A percentile compares a stretch with the other conserved stretches of the same genome.
Evolutionary conservation across 2,113 vertebrate genomes (phyloP).

Genomic region (Poeciliopsis retropinna): DNA sequence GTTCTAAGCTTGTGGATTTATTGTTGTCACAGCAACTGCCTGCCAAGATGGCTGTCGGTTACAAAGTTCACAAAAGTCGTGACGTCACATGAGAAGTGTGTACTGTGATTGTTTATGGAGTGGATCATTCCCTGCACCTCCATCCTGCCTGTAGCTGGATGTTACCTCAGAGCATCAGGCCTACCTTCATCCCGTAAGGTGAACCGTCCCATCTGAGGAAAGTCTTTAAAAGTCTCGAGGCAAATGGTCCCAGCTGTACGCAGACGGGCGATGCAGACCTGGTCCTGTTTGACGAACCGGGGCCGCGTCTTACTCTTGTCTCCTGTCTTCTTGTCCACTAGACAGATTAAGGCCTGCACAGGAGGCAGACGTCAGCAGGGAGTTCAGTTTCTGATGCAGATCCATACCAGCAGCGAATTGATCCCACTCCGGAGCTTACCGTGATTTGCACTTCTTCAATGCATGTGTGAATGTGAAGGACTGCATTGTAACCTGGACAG

Average conservation of each 20-base stretch:
- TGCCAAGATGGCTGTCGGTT: too few relatives aligned
- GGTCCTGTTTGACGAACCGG: slow-evolving; percentile 98
- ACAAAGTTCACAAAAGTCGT: too few relatives aligned
- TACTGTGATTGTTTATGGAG: too few relatives aligned
- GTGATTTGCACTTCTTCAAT: slow-evolving; percentile 98
- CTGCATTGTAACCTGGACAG: slow-evolving; percentile 97
- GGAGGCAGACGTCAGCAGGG: background rate
- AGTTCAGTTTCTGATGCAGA: background rate
- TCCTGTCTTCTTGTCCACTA: slow-evolving; percentile 98
- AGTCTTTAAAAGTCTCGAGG: slow-evolving; percentile 99
- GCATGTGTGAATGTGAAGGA: slow-evolving; percentile 98
- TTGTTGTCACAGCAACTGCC: too few relatives aligned
- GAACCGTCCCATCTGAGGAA: slow-evolving; percentile 98
- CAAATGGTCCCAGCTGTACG: slow-evolving; percentile 96
- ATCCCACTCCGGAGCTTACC: slow-evolving; percentile 74
- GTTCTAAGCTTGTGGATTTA: too few relatives aligned
- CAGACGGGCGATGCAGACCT: slow-evolving; percentile 96
- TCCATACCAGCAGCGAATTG: background rate
- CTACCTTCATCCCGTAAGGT: slow-evolving; percentile 97
- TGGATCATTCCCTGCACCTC: too few relatives aligned
- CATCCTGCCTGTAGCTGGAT: too few relatives aligned
- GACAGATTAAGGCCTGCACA: slow-evolving; percentile 94
- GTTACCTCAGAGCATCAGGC: too few relatives aligned
- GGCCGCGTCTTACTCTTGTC: slow-evolving; percentile 97
- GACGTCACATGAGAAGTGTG: too few relatives aligned